A percentile compares a stretch with the other conserved stretches of the same genome.
Evolutionary conservation across 2,113 vertebrate species (phyloP).

Genomic region (Eulacestoma nigropectus): DNA sequence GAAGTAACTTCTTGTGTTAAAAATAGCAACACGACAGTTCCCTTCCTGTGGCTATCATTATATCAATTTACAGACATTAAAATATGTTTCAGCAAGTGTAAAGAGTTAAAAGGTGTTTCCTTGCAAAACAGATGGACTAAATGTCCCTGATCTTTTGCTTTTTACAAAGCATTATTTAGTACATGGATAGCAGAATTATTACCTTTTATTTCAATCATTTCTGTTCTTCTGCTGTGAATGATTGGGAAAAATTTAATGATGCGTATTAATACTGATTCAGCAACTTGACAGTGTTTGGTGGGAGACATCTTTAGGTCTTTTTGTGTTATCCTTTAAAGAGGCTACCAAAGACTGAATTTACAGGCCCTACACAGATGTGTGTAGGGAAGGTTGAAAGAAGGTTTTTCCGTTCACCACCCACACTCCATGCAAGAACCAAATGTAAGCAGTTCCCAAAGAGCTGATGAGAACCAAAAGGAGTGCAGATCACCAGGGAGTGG

Average conservation of each 20-base stretch:
- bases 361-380: constrained; percentile 5
- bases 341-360: neutral
- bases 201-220: neutral
- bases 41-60: constrained; percentile 21
- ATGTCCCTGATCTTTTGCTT: neutral
- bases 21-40: constrained; percentile 26
- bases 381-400: neutral
- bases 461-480: constrained; percentile 34
- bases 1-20: constrained; percentile 56
- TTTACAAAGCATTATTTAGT: neutral
- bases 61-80: neutral
- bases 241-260: neutral
- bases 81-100: neutral
- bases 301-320: neutral
- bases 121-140: neutral
- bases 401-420: constrained; percentile 10
- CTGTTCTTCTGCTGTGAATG: neutral
- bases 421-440: neutral
- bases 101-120: neutral
- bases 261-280: neutral
- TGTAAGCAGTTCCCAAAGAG: neutral
- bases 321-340: neutral
- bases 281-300: neutral
- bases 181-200: neutral
- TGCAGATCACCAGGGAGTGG: neutral